Base-by-base conservation (phyloP, 2,797 vertebrate species). In the Gallinago nigripennis region DNA sequence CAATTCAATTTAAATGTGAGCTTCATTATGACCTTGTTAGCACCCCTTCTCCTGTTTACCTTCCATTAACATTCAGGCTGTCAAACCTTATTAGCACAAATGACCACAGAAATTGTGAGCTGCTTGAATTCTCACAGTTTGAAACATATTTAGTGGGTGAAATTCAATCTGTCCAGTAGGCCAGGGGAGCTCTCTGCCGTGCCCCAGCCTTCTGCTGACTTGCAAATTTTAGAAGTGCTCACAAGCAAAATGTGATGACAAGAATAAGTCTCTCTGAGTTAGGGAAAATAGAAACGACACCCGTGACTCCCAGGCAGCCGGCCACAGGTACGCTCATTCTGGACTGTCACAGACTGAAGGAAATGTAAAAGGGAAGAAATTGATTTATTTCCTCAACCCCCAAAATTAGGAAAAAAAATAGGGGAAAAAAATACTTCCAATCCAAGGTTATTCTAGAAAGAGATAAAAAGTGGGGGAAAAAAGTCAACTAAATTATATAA, bases 1-100 rank as follows among this genome's bases (percentile, higher is more conserved):
- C 94, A 82, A 95, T 94, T 92, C 76, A 83, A 92, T 96, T 94
- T 93, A 96, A 97, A 95, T 95, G 92, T 66, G 94, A 96, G 89
- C 94, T 95, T 95, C 92, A 92, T 96, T 95, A 96, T 66, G 95
- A 94, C 95, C 94, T 94, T 95, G 95, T 96, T 96, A 96, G 92
- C 95, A 95, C 89, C 73, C 88, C 27, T 51, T 83, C 95, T 95
- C 95, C 94, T 92, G 94, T 96, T 96, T 94, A 94, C 69, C 96
- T 96, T 92, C 94, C 92, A 96, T 96, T 97, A 95, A 78, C 95
- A 94, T 92, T 90, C 85, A 92, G 85, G 54, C 94, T 96, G 95
- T 94, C 96, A 97, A 93, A 94, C 87, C 90, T 91, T 56, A 95
- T 95, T 94, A 96, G 85, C 92, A 90, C 92, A 92, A 92, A 95